A percentile compares a stretch with the other conserved stretches of the same genome.
Evolutionary conservation across 2,888 invertebrate species (phyloP).

Genomic region (Pedicia rivosa): DNA sequence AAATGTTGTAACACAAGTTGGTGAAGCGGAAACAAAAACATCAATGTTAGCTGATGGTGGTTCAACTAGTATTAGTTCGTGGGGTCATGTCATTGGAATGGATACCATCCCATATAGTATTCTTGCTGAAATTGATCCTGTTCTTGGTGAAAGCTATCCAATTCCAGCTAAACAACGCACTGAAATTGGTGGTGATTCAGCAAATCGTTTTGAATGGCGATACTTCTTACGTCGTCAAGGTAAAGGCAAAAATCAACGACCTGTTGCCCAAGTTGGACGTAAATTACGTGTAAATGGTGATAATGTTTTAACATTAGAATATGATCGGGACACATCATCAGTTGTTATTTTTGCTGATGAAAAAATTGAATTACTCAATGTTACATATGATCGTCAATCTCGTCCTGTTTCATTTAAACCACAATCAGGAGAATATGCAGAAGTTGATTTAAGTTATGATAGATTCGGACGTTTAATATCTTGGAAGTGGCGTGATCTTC

Average conservation of each 20-base stretch:
- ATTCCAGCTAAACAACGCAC: constrained; percentile 82
- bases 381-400: constrained; percentile 73
- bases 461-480: constrained; percentile 73
- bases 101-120: constrained; percentile 85
- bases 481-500: constrained; percentile 87
- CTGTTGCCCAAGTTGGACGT: constrained; percentile 70
- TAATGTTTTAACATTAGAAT: constrained; percentile 78
- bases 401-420: constrained; percentile 76
- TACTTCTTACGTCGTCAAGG: constrained; percentile 70
- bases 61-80: constrained; percentile 63
- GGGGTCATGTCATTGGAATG: constrained; percentile 77
- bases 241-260: constrained; percentile 25
- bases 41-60: constrained; percentile 69
- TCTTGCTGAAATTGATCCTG: constrained; percentile 71
- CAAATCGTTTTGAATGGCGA: constrained; percentile 90
- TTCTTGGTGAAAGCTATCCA: constrained; percentile 80
- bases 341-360: constrained; percentile 81
- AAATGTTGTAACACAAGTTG: constrained; percentile 64
- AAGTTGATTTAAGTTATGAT: constrained; percentile 84
- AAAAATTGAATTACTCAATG: constrained; percentile 67
- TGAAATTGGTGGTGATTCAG: constrained; percentile 77
- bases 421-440: constrained; percentile 69
- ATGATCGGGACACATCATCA: constrained; percentile 72
- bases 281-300: constrained; percentile 82
- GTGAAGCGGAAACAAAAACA: constrained; percentile 68